Evolutionary conservation across 1,140 invertebrate species (phyloP).

Genomic region (Schlechtendalia chinensis): DNA sequence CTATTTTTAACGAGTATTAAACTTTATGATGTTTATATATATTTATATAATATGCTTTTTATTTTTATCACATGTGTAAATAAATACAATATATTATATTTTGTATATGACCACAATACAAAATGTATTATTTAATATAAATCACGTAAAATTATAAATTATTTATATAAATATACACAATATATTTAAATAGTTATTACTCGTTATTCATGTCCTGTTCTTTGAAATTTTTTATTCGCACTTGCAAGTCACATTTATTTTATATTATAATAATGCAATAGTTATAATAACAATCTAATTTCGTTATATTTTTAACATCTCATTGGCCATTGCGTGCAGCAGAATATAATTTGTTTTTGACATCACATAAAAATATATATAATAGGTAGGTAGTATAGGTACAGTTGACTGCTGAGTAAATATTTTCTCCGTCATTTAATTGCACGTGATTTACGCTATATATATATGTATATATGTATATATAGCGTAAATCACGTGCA

Average conservation of each 20-base stretch:
- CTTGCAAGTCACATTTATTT: background rate
- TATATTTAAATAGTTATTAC: too few relatives aligned
- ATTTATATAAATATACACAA: too few relatives aligned
- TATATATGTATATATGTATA: background rate
- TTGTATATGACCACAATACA: background rate
- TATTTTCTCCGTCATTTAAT: background rate
- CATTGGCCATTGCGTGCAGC: background rate
- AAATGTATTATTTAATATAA: background rate
- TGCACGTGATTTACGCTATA: background rate
- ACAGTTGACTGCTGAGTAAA: too few relatives aligned
- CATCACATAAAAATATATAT: background rate
- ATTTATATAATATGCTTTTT: too few relatives aligned
- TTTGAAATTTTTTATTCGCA: background rate
- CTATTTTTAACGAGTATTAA: too few relatives aligned
- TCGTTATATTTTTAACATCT: constrained; percentile 9
- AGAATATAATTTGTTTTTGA: constrained; percentile 7
- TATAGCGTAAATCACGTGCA: too few relatives aligned
- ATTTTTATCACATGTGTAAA: too few relatives aligned
- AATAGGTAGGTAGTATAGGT: background rate
- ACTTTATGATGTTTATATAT: too few relatives aligned
- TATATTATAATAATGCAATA: background rate
- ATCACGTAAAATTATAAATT: too few relatives aligned
- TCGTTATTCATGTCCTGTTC: background rate
- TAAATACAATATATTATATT: too few relatives aligned
- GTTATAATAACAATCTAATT: background rate